Conservation (phyloP, 2,888 invertebrate genomes). For the Hetaerina titia region DNA sequence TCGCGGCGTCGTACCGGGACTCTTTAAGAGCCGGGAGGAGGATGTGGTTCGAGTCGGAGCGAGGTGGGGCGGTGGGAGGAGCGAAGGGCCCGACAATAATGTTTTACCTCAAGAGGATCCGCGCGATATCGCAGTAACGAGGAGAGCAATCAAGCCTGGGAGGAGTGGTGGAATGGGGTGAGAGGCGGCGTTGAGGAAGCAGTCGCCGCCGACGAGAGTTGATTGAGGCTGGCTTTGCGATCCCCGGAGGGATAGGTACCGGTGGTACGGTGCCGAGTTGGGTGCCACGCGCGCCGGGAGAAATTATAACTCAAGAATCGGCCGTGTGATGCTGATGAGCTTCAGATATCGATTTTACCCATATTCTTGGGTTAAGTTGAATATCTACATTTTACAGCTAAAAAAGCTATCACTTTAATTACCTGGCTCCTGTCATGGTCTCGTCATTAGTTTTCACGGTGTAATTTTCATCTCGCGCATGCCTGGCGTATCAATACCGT, state of each 20-base stretch:
- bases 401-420: too few relatives aligned
- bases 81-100: slow-evolving; percentile 16
- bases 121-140: slow-evolving; percentile 42
- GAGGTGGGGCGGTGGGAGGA: background rate
- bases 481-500: too few relatives aligned
- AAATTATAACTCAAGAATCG: too few relatives aligned
- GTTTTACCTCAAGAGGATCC: background rate
- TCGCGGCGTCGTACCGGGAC: background rate
- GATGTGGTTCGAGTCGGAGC: background rate
- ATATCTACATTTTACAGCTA: too few relatives aligned
- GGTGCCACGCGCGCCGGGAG: background rate
- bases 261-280: background rate
- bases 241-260: background rate
- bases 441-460: too few relatives aligned
- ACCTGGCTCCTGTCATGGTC: too few relatives aligned
- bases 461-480: too few relatives aligned
- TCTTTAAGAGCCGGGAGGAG: background rate
- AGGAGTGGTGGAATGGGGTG: background rate
- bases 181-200: background rate
- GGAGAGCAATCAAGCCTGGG: slow-evolving; percentile 42
- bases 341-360: too few relatives aligned
- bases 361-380: too few relatives aligned
- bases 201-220: too few relatives aligned
- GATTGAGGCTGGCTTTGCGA: too few relatives aligned
- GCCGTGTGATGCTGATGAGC: too few relatives aligned